Base-by-base conservation (phyloP, 1,140 invertebrate genomes). In the Himalopsyche phryganea region DNA sequence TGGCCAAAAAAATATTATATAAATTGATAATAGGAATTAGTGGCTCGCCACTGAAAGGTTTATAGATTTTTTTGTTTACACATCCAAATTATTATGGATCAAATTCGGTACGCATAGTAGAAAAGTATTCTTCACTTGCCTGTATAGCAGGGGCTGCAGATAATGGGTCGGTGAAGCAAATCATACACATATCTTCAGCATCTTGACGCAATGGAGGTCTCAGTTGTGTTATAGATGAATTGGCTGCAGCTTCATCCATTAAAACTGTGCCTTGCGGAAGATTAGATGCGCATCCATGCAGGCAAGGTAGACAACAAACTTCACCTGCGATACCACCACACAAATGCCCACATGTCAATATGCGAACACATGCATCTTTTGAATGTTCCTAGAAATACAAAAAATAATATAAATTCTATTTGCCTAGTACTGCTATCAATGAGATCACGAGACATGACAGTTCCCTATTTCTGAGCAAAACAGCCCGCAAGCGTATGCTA, bases 131-230 rank as follows among this genome's bases (percentile, higher is more conserved):
- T n/a, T n/a, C n/a, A n/a, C n/a, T n/a, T n/a, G 89, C 88, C 78
- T 90, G 89, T 68, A 98, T 88, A n/a, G 94, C 91, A 11, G 96
- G 96, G 0, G 95, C 94, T 61, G 89, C 94, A 15, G 92, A 90
- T 2, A 99, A 75, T 0, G 96, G 92, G 70, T 98, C 96, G 0
- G 92, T 96, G 73, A 99, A 98, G 71, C 96, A 98, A 59, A 98
- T 96, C 93, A 98, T 98, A 75, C 96, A 99, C 93, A 98, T 97
- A 68, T 98, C 96, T 68, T 98, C 96, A 0, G 92, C 92, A 74
- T 98, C 96, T 76, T 98, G 95, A 19, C 90, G 89, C 11, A 95
- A 74, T n/a, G 71, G 71, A 5, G 49, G 47, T 4, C 32, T n/a
- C 5, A 44, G 15, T 0, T 78, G 72, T 33, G 73, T 19, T 13